These are phyloP conservation scores for Leucozona laternaria DNA, from an alignment of 2,888 invertebrate species.

Conservation along the genomic window DNA sequence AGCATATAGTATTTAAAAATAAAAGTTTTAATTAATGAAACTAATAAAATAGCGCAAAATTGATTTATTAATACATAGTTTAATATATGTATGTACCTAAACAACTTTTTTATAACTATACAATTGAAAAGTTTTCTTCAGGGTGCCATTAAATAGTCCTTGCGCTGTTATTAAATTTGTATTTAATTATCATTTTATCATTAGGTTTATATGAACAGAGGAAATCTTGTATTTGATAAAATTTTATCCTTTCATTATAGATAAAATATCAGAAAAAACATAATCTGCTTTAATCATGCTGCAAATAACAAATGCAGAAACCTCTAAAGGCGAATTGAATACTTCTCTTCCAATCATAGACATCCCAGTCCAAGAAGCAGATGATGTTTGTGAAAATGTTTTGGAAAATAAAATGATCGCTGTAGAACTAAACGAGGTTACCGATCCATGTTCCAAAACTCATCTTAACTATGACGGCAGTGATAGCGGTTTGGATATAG, in stretches of 20 bases:
- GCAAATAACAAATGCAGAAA: conserved; percentile 37
- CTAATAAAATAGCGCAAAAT: no score
- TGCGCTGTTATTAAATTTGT: no score
- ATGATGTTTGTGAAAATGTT: conserved; percentile 78
- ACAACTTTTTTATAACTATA: no score
- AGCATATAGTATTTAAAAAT: no score
- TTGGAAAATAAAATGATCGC: conserved; percentile 79
- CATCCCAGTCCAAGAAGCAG: conserved; percentile 24
- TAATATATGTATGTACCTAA: no score
- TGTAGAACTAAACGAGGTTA: conserved; percentile 78
- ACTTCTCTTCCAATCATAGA: conserved; percentile 16
- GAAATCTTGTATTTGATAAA: not conserved
- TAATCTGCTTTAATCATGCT: conserved; percentile 14
- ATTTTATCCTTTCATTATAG: conserved; percentile 17
- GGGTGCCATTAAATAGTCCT: no score
- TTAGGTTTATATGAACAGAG: no score
- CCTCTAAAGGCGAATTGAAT: conserved; percentile 14
- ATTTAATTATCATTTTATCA: no score
- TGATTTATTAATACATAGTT: no score
- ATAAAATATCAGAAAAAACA: not conserved
- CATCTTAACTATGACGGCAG: conserved; percentile 86
- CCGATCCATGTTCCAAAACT: conserved; percentile 34
- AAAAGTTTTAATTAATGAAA: no score
- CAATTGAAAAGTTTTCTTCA: no score
- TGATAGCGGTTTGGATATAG: conserved; percentile 92